Evolutionary conservation across 2,113 vertebrate species (phyloP).

Genomic region (Epinephelus lanceolatus): DNA sequence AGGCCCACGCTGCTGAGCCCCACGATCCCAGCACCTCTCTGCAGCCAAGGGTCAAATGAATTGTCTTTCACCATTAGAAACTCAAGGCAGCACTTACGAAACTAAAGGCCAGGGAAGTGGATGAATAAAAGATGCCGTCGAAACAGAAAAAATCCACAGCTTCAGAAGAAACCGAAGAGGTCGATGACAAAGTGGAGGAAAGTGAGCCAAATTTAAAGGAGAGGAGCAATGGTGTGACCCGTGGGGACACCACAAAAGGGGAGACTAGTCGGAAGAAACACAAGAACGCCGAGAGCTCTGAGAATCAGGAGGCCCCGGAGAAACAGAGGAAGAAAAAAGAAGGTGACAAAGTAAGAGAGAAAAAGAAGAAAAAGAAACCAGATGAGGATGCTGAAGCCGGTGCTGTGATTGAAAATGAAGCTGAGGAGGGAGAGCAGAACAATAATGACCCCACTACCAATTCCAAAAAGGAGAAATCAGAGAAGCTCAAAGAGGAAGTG

Average conservation of each 20-base stretch:
- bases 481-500: slow-evolving; percentile 77
- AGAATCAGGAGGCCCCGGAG: slow-evolving; percentile 39
- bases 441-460: slow-evolving; percentile 82
- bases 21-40: slow-evolving; percentile 42
- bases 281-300: slow-evolving; percentile 43
- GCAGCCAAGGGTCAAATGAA: slow-evolving; percentile 81
- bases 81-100: slow-evolving; percentile 76
- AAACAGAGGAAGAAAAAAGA: slow-evolving; percentile 63
- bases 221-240: slow-evolving; percentile 50
- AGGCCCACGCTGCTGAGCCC: slow-evolving; percentile 35
- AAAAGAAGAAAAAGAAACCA: slow-evolving; percentile 60
- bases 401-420: slow-evolving; percentile 71
- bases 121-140: slow-evolving; percentile 92
- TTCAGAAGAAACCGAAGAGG: slow-evolving; percentile 82
- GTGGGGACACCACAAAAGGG: slow-evolving; percentile 49
- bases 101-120: slow-evolving; percentile 78
- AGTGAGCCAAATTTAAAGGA: slow-evolving; percentile 73
- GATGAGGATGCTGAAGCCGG: slow-evolving; percentile 51
- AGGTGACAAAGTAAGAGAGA: slow-evolving; percentile 59
- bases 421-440: slow-evolving; percentile 77
- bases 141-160: slow-evolving; percentile 88
- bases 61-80: slow-evolving; percentile 83
- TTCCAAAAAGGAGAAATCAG: slow-evolving; percentile 78
- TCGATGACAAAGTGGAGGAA: slow-evolving; percentile 80
- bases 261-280: slow-evolving; percentile 71